Percentiles rank a stretch among this genome's conserved stretches.
phyloP scores from a whole-genome alignment of 2,888 invertebrate species.

The Mylabris sibirica region DNA sequence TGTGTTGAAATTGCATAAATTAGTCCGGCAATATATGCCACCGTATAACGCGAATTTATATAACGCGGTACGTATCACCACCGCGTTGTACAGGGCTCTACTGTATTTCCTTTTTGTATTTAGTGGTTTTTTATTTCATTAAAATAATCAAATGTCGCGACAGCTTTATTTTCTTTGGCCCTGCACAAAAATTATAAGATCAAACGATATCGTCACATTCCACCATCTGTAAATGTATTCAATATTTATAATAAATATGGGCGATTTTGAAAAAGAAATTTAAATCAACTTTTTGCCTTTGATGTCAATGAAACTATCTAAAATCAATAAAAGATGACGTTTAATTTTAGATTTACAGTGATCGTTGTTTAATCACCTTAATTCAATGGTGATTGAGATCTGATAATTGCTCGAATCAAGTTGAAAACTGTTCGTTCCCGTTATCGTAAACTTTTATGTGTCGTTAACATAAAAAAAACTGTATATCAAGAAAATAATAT shows the following conservation, averaged over 20 bases:
- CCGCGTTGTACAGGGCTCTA: too few relatives aligned
- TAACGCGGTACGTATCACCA: too few relatives aligned
- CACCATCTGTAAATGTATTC: neutral
- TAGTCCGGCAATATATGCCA: too few relatives aligned
- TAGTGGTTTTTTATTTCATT: neutral
- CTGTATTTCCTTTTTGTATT: too few relatives aligned
- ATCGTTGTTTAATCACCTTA: neutral
- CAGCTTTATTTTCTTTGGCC: neutral
- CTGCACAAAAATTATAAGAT: neutral
- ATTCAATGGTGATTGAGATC: neutral
- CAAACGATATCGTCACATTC: neutral
- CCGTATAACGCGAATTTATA: too few relatives aligned
- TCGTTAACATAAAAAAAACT: too few relatives aligned
- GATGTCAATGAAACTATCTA: slow-evolving; percentile 27
- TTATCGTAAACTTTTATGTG: too few relatives aligned
- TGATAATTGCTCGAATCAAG: too few relatives aligned
- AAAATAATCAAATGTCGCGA: neutral
- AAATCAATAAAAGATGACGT: slow-evolving; percentile 14
- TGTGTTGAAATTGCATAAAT: too few relatives aligned
- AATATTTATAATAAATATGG: neutral
- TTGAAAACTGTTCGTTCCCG: too few relatives aligned
- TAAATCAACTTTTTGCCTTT: slow-evolving; percentile 31
- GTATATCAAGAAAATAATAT: too few relatives aligned
- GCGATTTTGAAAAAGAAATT: slow-evolving; percentile 24
- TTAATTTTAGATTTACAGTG: neutral